Evolutionary conservation across 2,797 vertebrate genomes (phyloP).

Genomic region (Sparus aurata): DNA sequence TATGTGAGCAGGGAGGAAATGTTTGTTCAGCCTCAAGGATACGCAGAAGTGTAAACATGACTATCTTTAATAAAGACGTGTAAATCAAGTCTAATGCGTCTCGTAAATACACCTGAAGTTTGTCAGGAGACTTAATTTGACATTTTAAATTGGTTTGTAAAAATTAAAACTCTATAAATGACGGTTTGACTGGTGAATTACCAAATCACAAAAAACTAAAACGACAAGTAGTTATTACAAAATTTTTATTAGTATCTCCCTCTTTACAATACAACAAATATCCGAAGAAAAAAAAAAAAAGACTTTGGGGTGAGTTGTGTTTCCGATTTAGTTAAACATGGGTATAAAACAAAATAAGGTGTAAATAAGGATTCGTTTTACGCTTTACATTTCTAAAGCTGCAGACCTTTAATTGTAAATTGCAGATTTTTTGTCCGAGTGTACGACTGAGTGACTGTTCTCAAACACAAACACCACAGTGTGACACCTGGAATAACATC

Average conservation of each 20-base stretch:
- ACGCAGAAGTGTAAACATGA: no score
- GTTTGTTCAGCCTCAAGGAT: no score
- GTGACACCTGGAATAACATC: constrained; percentile 10
- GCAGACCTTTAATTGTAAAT: constrained; percentile 5
- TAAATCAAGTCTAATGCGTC: no score
- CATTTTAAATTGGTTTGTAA: no score
- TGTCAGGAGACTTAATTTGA: no score
- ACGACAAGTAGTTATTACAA: constrained; percentile 62
- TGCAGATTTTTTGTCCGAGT: background rate
- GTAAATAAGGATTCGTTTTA: background rate
- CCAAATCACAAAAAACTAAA: background rate
- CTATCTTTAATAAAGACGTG: no score
- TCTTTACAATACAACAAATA: constrained; percentile 56
- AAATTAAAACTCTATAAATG: no score
- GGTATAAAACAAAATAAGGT: background rate
- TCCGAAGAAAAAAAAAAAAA: constrained; percentile 18
- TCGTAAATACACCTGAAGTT: no score
- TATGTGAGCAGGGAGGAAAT: no score
- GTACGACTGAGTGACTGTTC: background rate
- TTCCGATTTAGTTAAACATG: constrained; percentile 19
- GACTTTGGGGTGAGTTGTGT: constrained; percentile 10
- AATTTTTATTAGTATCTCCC: constrained; percentile 76
- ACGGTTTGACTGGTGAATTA: background rate
- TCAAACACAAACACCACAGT: constrained; percentile 3
- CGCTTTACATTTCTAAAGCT: background rate